Base-by-base conservation (phyloP, 2,113 vertebrate genomes). In the Ariopsis seemanni region DNA sequence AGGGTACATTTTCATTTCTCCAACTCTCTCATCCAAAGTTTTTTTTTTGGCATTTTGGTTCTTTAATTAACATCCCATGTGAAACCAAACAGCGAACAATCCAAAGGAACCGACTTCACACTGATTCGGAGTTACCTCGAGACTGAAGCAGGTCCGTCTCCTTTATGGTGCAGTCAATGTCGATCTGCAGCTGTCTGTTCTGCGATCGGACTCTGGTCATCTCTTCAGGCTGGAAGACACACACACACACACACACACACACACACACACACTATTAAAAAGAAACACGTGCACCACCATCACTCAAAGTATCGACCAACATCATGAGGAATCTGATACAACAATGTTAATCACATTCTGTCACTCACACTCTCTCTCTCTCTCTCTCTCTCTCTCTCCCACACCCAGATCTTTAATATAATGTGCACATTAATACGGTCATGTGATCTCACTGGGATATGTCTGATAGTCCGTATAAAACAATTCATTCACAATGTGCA, bases 131-230 rank as follows among this genome's bases (percentile, higher is more conserved):
- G 84, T 12, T 94, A 99, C 98, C 98, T 98, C 96, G 96, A 88
- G 97, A 98, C 87, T 97, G 97, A 94, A 98, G 96, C 89, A 99
- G 96, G 95, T 99, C 97, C 50, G 96, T 97, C 96, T 99, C 98
- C 96, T 99, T 99, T 94, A 97, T 94, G 90, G 97, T 98, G 95
- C 98, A 99, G 96, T 99, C 97, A 94, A 99, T 97, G 95, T 99
- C 97, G 95, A 99, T 99, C 95, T 99, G 98, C 89, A 99, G 97
- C 92, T 97, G 96, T 96, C 98, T 95, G 95, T 99, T 99, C 90
- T 97, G 95, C 90, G 96, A 96, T 92, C 98, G 96, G 91, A 99
- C 94, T 94, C 97, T 96, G 93, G 97, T 99, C 97, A 99, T 99
- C 92, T 99, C 98, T 93, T 99, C 98, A 91, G 97, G 96, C 98